Evolutionary conservation across 2,113 vertebrate genomes (phyloP).

Genomic region (Chionis minor): DNA sequence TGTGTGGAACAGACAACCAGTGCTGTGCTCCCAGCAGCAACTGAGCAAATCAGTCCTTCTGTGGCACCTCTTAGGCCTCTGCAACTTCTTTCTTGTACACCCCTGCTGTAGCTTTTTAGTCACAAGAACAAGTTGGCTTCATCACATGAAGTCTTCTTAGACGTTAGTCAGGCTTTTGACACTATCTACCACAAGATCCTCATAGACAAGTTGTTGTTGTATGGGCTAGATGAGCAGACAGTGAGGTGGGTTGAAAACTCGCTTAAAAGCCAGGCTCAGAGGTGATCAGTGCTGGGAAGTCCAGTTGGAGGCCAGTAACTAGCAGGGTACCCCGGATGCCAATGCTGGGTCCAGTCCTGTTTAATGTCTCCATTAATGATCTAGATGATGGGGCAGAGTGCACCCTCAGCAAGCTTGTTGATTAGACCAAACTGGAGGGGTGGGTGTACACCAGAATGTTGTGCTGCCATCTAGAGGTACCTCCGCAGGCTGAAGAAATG

Average conservation of each 20-base stretch:
- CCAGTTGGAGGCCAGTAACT: too few species aligned
- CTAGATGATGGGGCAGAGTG: background rate
- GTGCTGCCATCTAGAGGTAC: background rate
- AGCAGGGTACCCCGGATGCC: background rate
- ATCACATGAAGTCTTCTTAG: background rate
- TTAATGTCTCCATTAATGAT: background rate
- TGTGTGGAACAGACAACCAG: background rate
- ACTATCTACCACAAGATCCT: background rate
- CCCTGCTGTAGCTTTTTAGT: background rate
- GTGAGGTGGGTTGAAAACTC: background rate
- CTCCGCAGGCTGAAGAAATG: background rate
- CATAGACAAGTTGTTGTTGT: background rate
- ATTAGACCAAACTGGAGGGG: background rate
- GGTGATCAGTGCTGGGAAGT: background rate
- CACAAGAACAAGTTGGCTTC: background rate
- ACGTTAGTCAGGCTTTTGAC: background rate
- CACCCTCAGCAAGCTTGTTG: background rate
- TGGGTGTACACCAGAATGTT: background rate
- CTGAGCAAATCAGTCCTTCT: background rate
- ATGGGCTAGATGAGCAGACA: background rate
- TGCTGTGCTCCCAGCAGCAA: background rate
- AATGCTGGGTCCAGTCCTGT: background rate
- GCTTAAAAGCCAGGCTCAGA: background rate
- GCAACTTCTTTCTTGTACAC: background rate
- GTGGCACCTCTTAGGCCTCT: background rate